Conservation (phyloP, 2,797 vertebrate genomes). For the Mallotus villosus region DNA sequence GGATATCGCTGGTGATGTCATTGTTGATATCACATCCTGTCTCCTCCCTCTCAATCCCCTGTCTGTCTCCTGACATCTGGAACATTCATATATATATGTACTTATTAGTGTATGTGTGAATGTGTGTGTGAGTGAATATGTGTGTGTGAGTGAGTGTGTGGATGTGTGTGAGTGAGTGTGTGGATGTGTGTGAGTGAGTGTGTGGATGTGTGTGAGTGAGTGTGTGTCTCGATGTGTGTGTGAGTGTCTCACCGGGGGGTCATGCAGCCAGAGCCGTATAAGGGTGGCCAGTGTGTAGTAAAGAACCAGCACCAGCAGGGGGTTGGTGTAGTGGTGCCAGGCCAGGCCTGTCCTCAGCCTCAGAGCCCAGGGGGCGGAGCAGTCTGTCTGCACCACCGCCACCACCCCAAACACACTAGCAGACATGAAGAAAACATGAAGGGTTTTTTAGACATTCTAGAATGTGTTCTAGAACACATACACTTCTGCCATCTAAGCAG, state of each 20-base stretch:
- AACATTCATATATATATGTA: background rate
- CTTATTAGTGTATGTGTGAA: background rate
- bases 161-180: background rate
- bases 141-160: background rate
- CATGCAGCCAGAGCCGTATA: conserved; percentile 86
- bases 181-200: background rate
- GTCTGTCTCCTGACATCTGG: background rate
- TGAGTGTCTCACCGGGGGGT: conserved; percentile 66
- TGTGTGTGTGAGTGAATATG: background rate
- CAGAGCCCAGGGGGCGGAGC: conserved; percentile 87
- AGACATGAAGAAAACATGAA: conserved; percentile 6
- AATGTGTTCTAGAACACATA: background rate
- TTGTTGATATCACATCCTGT: conserved; percentile 49
- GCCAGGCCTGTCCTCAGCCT: conserved; percentile 77
- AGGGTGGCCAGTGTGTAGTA: conserved; percentile 88
- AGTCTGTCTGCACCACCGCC: conserved; percentile 83
- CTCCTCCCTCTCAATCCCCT: conserved; percentile 25
- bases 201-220: background rate
- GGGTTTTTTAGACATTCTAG: too few relatives aligned
- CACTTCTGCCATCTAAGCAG: background rate
- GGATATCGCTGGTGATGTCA: conserved; percentile 22
- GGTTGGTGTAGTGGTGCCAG: conserved; percentile 88
- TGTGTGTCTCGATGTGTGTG: background rate
- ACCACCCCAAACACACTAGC: conserved; percentile 87
- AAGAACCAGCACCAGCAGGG: conserved; percentile 85